Conservation (phyloP, 30 jellyfish, hydroid and myxozoan genomes). For the Cassiopea andromeda region DNA sequence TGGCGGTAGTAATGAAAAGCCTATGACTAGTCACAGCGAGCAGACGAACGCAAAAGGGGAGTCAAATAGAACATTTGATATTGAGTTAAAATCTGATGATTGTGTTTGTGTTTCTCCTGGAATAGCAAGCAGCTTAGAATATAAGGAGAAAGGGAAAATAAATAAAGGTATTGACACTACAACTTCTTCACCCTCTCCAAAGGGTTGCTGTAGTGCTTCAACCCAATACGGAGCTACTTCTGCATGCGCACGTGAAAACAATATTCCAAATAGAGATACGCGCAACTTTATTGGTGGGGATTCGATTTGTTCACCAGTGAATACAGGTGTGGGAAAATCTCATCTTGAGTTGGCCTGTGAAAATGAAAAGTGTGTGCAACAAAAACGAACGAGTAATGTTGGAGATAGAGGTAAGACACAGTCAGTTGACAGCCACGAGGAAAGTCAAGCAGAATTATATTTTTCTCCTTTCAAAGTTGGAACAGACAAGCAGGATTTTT, state of each 20-base stretch:
- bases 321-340: neutral
- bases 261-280: no score
- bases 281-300: no score
- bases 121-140: neutral
- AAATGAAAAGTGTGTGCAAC: neutral
- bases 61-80: neutral
- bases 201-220: no score
- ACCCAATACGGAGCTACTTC: no score
- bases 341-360: neutral
- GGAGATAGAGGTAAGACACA: neutral
- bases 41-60: neutral
- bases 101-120: neutral
- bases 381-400: neutral
- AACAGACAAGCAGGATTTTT: neutral
- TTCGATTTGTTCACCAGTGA: neutral
- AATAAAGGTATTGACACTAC: neutral
- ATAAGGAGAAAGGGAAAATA: neutral
- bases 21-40: neutral
- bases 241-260: no score
- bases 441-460: neutral
- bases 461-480: neutral
- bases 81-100: neutral
- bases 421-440: neutral
- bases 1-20: neutral
- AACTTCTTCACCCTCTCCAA: no score